Percentiles rank a stretch among this genome's conserved stretches.
Evolutionary conservation across 2,113 vertebrate species (phyloP).

Genomic region (Toxotes chatareus): DNA sequence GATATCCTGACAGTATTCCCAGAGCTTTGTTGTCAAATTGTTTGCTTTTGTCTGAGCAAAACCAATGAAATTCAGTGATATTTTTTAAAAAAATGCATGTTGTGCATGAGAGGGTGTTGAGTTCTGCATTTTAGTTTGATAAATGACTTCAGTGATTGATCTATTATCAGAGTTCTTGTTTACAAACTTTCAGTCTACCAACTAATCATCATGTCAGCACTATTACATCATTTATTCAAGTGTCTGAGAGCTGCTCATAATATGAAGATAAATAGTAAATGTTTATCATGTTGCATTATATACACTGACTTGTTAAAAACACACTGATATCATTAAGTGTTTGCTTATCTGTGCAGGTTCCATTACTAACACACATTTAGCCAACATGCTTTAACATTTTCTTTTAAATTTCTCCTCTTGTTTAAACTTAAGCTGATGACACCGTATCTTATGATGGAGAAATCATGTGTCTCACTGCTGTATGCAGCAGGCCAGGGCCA

Average conservation of each 20-base stretch:
- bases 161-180: not conserved
- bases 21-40: not conserved
- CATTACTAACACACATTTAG: not conserved
- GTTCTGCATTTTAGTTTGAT: not conserved
- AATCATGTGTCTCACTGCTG: slow-evolving; percentile 17
- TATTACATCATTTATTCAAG: not conserved
- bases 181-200: not conserved
- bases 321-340: not conserved
- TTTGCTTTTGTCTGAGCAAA: not conserved
- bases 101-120: not conserved
- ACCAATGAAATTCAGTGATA: not conserved
- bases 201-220: not conserved
- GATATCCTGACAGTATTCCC: not conserved
- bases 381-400: not conserved
- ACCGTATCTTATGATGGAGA: slow-evolving; percentile 6
- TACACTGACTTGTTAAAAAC: not conserved
- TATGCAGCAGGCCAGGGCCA: slow-evolving; percentile 1
- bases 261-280: not conserved
- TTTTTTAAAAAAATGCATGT: not conserved
- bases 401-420: not conserved
- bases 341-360: not conserved
- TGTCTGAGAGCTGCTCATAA: not conserved
- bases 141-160: not conserved
- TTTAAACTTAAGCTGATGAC: slow-evolving; percentile 18
- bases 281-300: not conserved